These are phyloP conservation scores for Cyclophora albipunctata DNA, from an alignment of 2,888 invertebrate species.

Conservation along the genomic window DNA sequence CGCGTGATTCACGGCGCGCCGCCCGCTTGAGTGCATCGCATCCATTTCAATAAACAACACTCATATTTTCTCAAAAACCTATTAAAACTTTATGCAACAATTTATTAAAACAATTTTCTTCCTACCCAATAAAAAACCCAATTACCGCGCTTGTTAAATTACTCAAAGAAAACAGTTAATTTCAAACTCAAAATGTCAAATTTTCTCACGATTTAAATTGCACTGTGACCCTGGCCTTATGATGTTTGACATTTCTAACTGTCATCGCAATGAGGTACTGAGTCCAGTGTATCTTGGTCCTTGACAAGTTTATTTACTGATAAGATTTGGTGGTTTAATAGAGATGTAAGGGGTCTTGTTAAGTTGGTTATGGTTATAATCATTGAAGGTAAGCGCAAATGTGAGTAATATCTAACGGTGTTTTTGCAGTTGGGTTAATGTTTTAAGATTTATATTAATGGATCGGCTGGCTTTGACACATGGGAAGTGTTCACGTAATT, in stretches of 20 bases:
- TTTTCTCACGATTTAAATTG: constrained; percentile 58
- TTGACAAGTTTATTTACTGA: constrained; percentile 3
- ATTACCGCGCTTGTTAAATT: constrained; percentile 9
- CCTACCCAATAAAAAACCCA: constrained; percentile 3
- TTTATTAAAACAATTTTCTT: constrained; percentile 1
- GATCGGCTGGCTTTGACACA: background rate
- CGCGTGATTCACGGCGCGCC: no score
- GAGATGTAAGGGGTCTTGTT: constrained; percentile 22
- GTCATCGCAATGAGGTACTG: constrained; percentile 45
- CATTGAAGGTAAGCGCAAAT: constrained; percentile 53
- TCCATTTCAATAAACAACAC: no score
- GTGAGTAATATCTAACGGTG: constrained; percentile 58
- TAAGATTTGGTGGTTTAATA: constrained; percentile 4
- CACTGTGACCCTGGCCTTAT: constrained; percentile 53
- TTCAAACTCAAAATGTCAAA: constrained; percentile 27
- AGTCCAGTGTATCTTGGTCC: constrained; percentile 33
- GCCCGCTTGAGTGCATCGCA: no score
- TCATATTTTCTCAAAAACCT: no score
- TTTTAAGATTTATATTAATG: constrained; percentile 17
- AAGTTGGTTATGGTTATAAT: constrained; percentile 34
- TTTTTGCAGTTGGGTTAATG: constrained; percentile 30
- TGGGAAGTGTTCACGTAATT: no score
- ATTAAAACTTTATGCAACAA: no score
- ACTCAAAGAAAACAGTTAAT: constrained; percentile 11
- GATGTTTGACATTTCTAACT: constrained; percentile 56